Base-by-base conservation (phyloP, 23 tunicate species). In the Ascidia mentula region DNA sequence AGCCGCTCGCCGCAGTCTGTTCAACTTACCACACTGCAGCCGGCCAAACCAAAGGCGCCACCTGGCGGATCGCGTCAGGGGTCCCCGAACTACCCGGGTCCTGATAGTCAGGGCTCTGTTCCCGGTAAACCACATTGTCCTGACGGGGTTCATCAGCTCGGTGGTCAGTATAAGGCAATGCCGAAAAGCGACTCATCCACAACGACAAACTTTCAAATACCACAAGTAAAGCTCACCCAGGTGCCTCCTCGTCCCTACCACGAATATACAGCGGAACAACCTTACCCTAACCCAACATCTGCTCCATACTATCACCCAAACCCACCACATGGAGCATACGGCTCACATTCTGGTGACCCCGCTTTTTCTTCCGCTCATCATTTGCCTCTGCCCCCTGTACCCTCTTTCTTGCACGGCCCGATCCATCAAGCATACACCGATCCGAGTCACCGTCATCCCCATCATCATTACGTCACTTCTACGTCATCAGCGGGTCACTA, bases 401-500 rank as follows among this genome's bases (percentile, higher is more conserved):
- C 65, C 24, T 53, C 65, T 20, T 53, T 53, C 24, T 9, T 53
- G 65, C 65, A 53, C 65, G 65, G 65, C 24, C 24, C 65, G 24
- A 20, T 28, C 13, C 65, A 53, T 53, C 65, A 53, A 53, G 65
- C 65, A 9, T 53, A 20, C 65, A 53, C 22, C 65, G n/a, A n/a
- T n/a, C n/a, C n/a, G n/a, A 53, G 65, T 53, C 65, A 53, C 24
- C n/a, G n/a, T n/a, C n/a, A n/a, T n/a, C n/a, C n/a, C n/a, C 65
- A 53, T 53, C 53, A 12, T 53, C 65, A 53, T 53, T 53, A 53
- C 65, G 65, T 53, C 65, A 53, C 24, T 26, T 28, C 65, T 28
- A 53, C 65, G 7, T 53, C 65, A 53, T 53, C 65, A 28, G 65
- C 65, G 65, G 13, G 65, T 53, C 65, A 53, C 24, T 53, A 53